A percentile compares a stretch with the other conserved stretches of the same genome.
Evolutionary conservation across 2,888 invertebrate genomes (phyloP).

Genomic region (Diadegma fenestrale): DNA sequence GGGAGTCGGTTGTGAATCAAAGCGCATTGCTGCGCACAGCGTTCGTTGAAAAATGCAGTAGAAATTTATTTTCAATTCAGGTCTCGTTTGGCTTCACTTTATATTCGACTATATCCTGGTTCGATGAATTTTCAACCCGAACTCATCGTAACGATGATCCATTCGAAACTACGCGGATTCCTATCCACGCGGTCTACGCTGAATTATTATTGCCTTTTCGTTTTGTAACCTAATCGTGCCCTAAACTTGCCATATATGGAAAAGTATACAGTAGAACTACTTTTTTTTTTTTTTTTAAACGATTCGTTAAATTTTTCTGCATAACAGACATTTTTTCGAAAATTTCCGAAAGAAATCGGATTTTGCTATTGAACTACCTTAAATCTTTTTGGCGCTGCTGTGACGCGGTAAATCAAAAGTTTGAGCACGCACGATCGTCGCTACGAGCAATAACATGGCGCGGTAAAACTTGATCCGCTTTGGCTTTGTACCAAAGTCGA

Average conservation of each 20-base stretch:
- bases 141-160: not conserved
- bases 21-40: not conserved
- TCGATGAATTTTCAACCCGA: not conserved
- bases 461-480: slow-evolving; percentile 41
- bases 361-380: no score
- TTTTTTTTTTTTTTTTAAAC: no score
- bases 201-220: not conserved
- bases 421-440: slow-evolving; percentile 51
- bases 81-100: not conserved
- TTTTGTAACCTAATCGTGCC: not conserved
- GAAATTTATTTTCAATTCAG: not conserved
- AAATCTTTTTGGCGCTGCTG: slow-evolving; percentile 6
- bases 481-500: slow-evolving; percentile 22
- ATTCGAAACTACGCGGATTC: not conserved
- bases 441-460: slow-evolving; percentile 55
- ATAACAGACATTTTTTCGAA: no score
- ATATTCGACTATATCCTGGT: not conserved
- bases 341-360: no score
- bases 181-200: not conserved
- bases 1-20: not conserved
- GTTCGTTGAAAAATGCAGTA: not conserved
- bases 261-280: no score
- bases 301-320: no score
- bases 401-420: slow-evolving; percentile 48
- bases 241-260: no score